Evolutionary conservation across 2,797 vertebrate genomes (phyloP), one percentile per base, ranked within the genome.

Genomic region (Microcaecilia unicolor): DNA sequence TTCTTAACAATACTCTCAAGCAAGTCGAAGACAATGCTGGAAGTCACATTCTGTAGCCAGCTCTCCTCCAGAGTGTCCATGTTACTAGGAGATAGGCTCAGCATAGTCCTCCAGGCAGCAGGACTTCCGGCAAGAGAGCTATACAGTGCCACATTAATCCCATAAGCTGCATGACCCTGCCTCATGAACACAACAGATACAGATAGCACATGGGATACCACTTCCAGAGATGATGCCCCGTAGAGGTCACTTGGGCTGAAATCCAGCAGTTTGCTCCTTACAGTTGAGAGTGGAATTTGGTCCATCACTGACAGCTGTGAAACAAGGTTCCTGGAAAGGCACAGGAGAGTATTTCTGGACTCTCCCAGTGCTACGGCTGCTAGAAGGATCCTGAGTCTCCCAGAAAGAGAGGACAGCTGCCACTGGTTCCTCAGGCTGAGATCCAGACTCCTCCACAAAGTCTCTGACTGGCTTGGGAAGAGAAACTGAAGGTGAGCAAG

Each of bases 301-400:
- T 17, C 29, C 13, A 14, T 14, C 8, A 29, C 18, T 16, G n/a
- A n/a, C n/a, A 43, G 27, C 15, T 46, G 12, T 7, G 24, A 23
- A 4, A 50, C 24, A 4, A 33, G 9, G 6, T 19, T 25, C n/a
- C 31, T 55, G 6, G 25, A 22, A 18, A 60, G 44, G 12, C 50
- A 57, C 6, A 37, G 6, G 3, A 60, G 22, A 3, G 61, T 51
- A n/a, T 9, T 9, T 6, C 21, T 21, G 1, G 25, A 26, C 9
- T 44, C 26, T 6, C 38, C 33, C 1, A 19, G n/a, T 9, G 31
- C 51, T 4, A 31, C 30, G 1, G 34, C 50, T 9, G 37, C 18
- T 23, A 51, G 18, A 3, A 21, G 32, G 20, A 27, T n/a, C 19
- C 25, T 11, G 7, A 14, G 7, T 1, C 5, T 19, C 2, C 44